phyloP scores from a whole-genome alignment of 2,113 vertebrate species.

The Mionectes macconnelli region DNA sequence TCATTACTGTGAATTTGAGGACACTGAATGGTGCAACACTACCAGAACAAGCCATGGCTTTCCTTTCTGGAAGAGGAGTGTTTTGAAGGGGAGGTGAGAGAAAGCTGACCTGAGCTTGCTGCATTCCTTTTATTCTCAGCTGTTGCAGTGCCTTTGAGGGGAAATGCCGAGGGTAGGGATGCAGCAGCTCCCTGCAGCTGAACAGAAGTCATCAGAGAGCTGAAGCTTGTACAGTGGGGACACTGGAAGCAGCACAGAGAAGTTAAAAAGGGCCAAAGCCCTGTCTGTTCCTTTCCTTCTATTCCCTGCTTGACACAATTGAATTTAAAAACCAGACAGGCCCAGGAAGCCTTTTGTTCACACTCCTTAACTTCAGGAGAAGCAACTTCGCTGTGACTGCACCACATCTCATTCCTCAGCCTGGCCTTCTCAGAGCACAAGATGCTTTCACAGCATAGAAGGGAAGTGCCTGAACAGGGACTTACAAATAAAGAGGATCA shows the following conservation, averaged over 20 bases:
- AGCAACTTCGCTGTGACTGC: not conserved
- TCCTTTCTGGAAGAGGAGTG: not conserved
- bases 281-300: not conserved
- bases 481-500: constrained; percentile 6
- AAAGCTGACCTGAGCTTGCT: constrained; percentile 8
- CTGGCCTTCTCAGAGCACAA: not conserved
- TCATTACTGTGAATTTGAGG: not conserved
- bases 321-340: not conserved
- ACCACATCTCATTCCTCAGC: not conserved
- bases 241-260: not conserved
- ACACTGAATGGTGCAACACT: not conserved
- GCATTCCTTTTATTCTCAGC: constrained; percentile 61
- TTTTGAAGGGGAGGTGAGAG: not conserved
- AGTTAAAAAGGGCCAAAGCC: not conserved
- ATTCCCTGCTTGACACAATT: not conserved
- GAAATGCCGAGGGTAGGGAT: not conserved
- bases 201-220: not conserved
- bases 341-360: not conserved
- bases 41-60: not conserved
- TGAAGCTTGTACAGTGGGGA: not conserved
- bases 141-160: not conserved
- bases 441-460: not conserved
- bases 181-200: not conserved
- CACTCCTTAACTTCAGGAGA: not conserved
- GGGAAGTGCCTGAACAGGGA: not conserved